Evolutionary conservation across 1,140 invertebrate species (phyloP).

Genomic region (Sminthurinus signatus): DNA sequence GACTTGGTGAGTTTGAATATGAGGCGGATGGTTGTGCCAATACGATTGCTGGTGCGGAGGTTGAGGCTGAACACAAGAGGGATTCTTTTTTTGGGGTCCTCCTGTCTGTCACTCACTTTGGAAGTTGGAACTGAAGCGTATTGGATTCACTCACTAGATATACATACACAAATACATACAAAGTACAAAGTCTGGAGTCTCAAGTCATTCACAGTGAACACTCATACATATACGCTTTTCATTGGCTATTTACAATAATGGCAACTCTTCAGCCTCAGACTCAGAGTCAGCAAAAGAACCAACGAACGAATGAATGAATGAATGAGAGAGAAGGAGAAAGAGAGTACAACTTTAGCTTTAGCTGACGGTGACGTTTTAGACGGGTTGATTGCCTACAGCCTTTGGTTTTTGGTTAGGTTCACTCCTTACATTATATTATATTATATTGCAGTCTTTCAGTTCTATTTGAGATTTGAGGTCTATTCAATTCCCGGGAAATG

Average conservation of each 20-base stretch:
- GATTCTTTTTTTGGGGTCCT: not conserved
- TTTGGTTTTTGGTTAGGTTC: not conserved
- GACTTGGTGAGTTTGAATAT: too few species aligned
- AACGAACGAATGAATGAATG: too few species aligned
- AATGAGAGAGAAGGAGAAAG: not conserved
- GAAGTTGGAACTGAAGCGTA: not conserved
- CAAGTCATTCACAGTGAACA: not conserved
- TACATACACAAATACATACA: too few species aligned
- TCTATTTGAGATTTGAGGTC: too few species aligned
- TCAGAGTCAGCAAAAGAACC: too few species aligned
- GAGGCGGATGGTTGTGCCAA: too few species aligned
- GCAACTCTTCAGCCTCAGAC: too few species aligned
- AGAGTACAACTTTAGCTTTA: not conserved
- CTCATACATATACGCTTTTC: slow-evolving; percentile 1
- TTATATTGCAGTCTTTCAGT: too few species aligned
- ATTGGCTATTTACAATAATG: slow-evolving; percentile 11
- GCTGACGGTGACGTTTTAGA: slow-evolving; percentile 7
- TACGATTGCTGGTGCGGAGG: too few species aligned
- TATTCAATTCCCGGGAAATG: too few species aligned
- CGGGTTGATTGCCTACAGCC: slow-evolving; percentile 1
- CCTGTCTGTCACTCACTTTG: slow-evolving; percentile 10
- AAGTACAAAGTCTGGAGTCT: too few species aligned
- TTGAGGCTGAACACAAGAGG: not conserved
- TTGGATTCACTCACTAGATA: slow-evolving; percentile 6
- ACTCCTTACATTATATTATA: too few species aligned